phyloP scores from a whole-genome alignment of 2,888 invertebrate genomes.

The Cryptocheilus praepositus region DNA sequence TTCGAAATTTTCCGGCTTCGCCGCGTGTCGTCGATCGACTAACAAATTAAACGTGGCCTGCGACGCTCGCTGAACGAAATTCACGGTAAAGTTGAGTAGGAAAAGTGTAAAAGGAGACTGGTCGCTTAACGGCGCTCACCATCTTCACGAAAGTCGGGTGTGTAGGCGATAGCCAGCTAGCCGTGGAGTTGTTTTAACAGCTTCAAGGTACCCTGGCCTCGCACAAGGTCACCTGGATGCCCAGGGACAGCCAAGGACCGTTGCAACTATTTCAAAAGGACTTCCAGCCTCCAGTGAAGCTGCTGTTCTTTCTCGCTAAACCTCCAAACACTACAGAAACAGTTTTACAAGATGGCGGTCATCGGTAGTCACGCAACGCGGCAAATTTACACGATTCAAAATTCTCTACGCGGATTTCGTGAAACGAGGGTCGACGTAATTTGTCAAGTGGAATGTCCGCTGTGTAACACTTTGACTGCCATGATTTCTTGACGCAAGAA shows the following conservation, averaged over 20 bases:
- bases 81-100: background rate
- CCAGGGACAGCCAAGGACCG: constrained; percentile 68
- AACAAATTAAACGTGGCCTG: too few relatives aligned
- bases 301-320: constrained; percentile 62
- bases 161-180: constrained; percentile 53
- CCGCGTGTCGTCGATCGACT: too few relatives aligned
- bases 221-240: constrained; percentile 64
- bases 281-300: constrained; percentile 66
- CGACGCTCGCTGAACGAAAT: background rate
- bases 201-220: constrained; percentile 60
- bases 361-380: constrained; percentile 42
- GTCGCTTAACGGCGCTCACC: constrained; percentile 56
- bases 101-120: constrained; percentile 22
- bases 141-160: constrained; percentile 64
- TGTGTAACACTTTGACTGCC: too few relatives aligned
- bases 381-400: constrained; percentile 43
- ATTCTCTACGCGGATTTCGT: constrained; percentile 10
- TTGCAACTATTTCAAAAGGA: constrained; percentile 61
- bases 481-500: too few relatives aligned
- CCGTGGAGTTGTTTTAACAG: constrained; percentile 44
- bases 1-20: too few relatives aligned
- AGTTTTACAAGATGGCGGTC: constrained; percentile 68
- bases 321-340: constrained; percentile 65
- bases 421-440: too few relatives aligned
- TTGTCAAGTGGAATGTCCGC: too few relatives aligned